Evolutionary conservation across 2,113 vertebrate species (phyloP).

Genomic region (Corythornis vintsioides): DNA sequence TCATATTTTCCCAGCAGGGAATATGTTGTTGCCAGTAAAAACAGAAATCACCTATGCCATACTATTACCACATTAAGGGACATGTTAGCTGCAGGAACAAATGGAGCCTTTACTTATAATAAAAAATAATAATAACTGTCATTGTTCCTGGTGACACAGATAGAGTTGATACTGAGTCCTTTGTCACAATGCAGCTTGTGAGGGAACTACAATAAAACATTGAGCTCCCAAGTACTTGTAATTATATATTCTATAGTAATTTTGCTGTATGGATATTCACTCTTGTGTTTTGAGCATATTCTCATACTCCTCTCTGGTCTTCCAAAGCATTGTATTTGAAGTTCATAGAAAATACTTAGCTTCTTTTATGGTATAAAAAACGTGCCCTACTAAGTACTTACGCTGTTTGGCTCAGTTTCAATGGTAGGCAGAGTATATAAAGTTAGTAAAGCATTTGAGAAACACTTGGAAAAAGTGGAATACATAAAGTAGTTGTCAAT

Average conservation of each 20-base stretch:
- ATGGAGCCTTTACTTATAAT: slow-evolving; percentile 15
- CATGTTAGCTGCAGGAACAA: background rate
- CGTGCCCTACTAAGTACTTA: background rate
- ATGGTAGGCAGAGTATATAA: background rate
- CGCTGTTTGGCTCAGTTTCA: background rate
- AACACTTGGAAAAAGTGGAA: background rate
- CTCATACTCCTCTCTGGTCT: background rate
- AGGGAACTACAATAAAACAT: background rate
- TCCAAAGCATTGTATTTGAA: background rate
- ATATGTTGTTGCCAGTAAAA: slow-evolving; percentile 16
- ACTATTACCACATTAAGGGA: background rate
- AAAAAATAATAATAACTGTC: slow-evolving; percentile 25
- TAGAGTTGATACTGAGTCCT: background rate
- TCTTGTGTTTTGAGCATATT: background rate
- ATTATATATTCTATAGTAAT: background rate
- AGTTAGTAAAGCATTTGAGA: background rate
- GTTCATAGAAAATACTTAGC: background rate
- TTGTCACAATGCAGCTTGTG: slow-evolving; percentile 21
- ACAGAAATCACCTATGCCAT: slow-evolving; percentile 28
- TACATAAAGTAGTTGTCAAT: background rate
- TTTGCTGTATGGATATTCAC: background rate
- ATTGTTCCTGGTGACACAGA: background rate
- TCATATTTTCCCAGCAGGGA: slow-evolving; percentile 35
- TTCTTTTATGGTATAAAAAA: background rate
- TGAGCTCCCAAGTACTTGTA: background rate